A percentile compares a stretch with the other conserved stretches of the same genome.
These are phyloP conservation scores for Gasterosteus aculeatus DNA, from an alignment of 2,113 vertebrate genomes.

Conservation along the genomic window DNA sequence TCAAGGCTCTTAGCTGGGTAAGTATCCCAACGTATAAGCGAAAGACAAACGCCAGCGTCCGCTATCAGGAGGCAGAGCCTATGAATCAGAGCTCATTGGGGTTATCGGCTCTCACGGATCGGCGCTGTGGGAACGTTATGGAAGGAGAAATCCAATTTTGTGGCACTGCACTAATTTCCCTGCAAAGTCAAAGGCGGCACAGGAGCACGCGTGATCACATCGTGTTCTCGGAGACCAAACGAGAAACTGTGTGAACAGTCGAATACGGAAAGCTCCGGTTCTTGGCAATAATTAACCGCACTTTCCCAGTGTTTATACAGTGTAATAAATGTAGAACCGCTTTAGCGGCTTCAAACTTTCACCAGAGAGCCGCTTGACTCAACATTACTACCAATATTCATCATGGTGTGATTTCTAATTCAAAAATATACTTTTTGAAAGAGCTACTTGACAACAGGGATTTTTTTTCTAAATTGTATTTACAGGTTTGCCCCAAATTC, in stretches of 20 bases:
- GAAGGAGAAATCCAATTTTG: constrained; percentile 52
- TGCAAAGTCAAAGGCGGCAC: constrained; percentile 25
- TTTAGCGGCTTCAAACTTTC: neutral
- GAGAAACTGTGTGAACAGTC: neutral
- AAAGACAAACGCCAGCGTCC: constrained; percentile 49
- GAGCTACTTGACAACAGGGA: neutral
- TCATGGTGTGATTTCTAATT: neutral
- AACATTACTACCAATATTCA: neutral
- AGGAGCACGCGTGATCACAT: constrained; percentile 39
- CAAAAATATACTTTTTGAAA: neutral
- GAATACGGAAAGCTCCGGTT: neutral
- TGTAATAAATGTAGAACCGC: neutral
- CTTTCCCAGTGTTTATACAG: neutral
- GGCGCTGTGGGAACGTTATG: constrained; percentile 34
- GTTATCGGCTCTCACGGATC: constrained; percentile 53
- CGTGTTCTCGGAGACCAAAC: neutral
- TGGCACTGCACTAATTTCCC: constrained; percentile 40
- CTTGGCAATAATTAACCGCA: neutral
- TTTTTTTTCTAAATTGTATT: neutral
- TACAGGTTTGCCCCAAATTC: neutral
- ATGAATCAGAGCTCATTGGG: constrained; percentile 57
- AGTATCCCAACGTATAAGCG: constrained; percentile 47
- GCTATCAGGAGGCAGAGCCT: constrained; percentile 40
- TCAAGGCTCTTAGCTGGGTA: constrained; percentile 24
- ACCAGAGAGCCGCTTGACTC: neutral